phyloP scores from a whole-genome alignment of 2,888 invertebrate genomes.

The Scaptomyza caliginosa region DNA sequence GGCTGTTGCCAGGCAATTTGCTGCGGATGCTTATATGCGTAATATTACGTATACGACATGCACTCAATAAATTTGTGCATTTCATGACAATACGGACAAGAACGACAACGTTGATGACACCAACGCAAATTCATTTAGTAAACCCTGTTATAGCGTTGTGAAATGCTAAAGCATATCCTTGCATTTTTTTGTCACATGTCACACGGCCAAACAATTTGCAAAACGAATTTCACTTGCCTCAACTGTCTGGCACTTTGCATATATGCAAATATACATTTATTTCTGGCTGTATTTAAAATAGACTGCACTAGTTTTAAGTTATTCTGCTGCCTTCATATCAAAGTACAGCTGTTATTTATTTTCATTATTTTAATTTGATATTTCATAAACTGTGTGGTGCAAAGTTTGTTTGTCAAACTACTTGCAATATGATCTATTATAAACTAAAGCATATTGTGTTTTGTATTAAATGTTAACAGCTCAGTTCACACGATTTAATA shows the following conservation, averaged over 20 bases:
- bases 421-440: background rate
- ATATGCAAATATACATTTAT: background rate
- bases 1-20: conserved; percentile 15
- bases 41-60: conserved; percentile 62
- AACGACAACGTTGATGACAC: conserved; percentile 3
- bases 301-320: background rate
- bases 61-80: conserved; percentile 67
- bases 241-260: background rate
- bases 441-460: background rate
- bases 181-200: conserved; percentile 33
- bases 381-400: background rate
- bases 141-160: conserved; percentile 7
- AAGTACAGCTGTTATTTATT: background rate
- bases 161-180: conserved; percentile 27
- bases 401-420: background rate
- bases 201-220: conserved; percentile 3
- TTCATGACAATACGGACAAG: conserved; percentile 55
- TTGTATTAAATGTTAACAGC: background rate
- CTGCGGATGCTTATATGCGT: conserved; percentile 23
- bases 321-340: no score
- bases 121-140: conserved; percentile 36
- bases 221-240: background rate
- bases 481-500: background rate
- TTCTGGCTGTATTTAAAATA: background rate
- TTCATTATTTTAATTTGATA: background rate